A percentile compares a stretch with the other conserved stretches of the same genome.
phyloP scores from a whole-genome alignment of 2,113 vertebrate species.

The Xenus cinereus region DNA sequence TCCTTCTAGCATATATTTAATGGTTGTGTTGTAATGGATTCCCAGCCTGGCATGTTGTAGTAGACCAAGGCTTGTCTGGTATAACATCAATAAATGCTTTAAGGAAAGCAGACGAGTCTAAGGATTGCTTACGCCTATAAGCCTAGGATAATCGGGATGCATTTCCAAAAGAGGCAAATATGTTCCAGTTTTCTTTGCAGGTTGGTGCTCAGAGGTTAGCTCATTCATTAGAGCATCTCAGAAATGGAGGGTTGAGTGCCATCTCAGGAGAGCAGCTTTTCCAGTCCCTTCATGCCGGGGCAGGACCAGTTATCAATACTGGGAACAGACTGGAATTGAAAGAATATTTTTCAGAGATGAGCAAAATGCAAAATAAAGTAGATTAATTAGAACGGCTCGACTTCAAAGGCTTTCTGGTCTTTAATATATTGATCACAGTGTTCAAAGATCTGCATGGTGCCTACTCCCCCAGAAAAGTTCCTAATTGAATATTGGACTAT shows the following conservation, averaged over 20 bases:
- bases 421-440: background rate
- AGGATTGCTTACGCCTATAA: background rate
- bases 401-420: slow-evolving; percentile 1
- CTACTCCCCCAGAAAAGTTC: background rate
- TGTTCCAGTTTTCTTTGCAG: background rate
- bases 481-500: background rate
- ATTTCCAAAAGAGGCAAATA: background rate
- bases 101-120: background rate
- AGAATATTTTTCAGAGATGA: background rate
- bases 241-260: background rate
- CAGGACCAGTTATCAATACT: background rate
- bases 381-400: background rate
- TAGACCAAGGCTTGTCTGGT: background rate
- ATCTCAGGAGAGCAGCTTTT: background rate
- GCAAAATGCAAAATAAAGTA: background rate
- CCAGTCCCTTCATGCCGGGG: background rate
- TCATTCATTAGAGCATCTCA: background rate
- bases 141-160: background rate
- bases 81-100: background rate
- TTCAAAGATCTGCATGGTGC: background rate
- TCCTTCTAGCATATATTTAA: background rate
- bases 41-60: background rate
- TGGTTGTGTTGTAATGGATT: background rate
- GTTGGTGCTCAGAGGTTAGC: background rate
- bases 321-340: background rate